Base-by-base conservation (phyloP, 2,113 vertebrate genomes). In the Rutilus rutilus region DNA sequence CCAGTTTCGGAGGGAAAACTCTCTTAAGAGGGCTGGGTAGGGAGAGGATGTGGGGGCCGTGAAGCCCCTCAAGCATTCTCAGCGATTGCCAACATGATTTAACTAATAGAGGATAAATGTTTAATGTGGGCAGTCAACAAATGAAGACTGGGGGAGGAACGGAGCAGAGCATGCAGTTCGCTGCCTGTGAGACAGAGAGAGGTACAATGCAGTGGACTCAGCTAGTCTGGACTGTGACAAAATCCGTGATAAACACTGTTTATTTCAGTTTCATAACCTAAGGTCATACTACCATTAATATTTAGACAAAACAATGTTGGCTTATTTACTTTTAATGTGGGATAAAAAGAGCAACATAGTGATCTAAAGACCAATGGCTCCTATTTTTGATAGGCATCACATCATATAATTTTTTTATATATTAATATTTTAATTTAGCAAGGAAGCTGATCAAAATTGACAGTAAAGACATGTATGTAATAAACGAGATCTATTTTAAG, bases 31-130 rank as follows among this genome's bases (percentile, higher is more conserved):
- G 36, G 64, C 19, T n/a, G 14, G 25, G 74, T 27, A 9, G 19
- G 25, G 30, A 64, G 67, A 50, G 27, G 62, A 30, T 50, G n/a
- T 36, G 77, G 83, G 54, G 87, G 73, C 77, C 42, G 50, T 84
- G 67, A 42, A 85, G 82, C 47, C 86, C 85, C 86, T 90, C n/a
- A 62, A 83, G 89, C 86, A 74, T 83, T 77, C 86, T 87, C 79
- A 86, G 62, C 75, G 25, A 83, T 83, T 85, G 86, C 88, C 86
- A 82, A 83, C 79, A 85, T 73, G 83, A 90, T 89, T 89, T 78
- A 87, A 89, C 87, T 87, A 87, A 89, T 83, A 84, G 85, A 88
- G 80, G 85, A 74, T 74, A 62, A 86, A 90, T 84, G 87, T 73
- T 86, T 86, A 88, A 84, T 84, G 64, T 82, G 76, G 83, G 21